phyloP scores from a whole-genome alignment of 2,888 invertebrate genomes.

The Synergus laeviventris region DNA sequence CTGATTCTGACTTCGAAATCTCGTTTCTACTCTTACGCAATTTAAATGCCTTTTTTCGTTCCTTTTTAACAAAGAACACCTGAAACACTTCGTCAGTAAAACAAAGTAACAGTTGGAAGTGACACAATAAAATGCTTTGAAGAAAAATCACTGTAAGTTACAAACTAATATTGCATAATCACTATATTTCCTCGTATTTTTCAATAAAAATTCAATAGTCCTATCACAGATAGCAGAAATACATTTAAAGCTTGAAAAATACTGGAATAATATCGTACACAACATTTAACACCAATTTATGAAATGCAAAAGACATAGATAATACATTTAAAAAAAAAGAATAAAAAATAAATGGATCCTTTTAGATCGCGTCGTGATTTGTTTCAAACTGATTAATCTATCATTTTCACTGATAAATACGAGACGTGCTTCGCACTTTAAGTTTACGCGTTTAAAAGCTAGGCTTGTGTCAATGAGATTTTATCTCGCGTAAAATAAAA shows the following conservation, averaged over 20 bases:
- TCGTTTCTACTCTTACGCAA: conserved; percentile 3
- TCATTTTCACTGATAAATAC: conserved; percentile 38
- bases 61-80: conserved; percentile 7
- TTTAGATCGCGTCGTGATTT: neutral
- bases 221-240: conserved; percentile 34
- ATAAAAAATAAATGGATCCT: neutral
- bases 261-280: conserved; percentile 2
- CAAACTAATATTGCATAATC: conserved; percentile 12
- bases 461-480: neutral
- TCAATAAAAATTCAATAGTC: conserved; percentile 35
- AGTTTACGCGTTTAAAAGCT: conserved; percentile 5
- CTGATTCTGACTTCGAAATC: neutral
- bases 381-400: neutral
- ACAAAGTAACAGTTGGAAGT: neutral
- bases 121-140: conserved; percentile 28
- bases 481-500: neutral
- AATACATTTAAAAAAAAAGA: neutral
- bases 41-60: conserved; percentile 5
- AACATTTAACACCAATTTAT: conserved; percentile 22
- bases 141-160: neutral
- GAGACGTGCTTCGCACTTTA: conserved; percentile 15
- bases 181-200: conserved; percentile 28
- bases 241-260: neutral
- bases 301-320: neutral
- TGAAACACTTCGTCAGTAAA: conserved; percentile 7